Evolutionary conservation across 1,140 invertebrate species (phyloP), one percentile per base, ranked within the genome.

Genomic region (Calliopsis andreniformis): DNA sequence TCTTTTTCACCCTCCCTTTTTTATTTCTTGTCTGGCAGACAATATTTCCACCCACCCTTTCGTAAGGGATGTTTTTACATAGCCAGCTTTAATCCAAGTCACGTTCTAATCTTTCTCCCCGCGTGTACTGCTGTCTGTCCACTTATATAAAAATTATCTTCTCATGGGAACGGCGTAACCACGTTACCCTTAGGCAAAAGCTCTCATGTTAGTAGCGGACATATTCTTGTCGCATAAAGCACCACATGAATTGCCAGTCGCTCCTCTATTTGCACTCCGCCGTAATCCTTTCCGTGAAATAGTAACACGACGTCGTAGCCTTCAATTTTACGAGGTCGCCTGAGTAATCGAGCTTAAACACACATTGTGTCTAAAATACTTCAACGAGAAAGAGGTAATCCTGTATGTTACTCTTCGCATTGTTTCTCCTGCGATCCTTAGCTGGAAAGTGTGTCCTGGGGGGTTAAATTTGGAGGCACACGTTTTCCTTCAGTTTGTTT

Each of bases 71-170:
- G n/a, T 5, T 47, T 63, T 63, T 42, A 23, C 61, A 4, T 45
- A 30, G 23, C 23, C 16, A 47, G 25, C 23, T 45, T 63, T 47
- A 63, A 63, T 28, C 42, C 61, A 30, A 63, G 61, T 63, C 61
- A 63, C 61, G 61, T 63, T 63, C 30, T 18, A 25, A 63, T 63
- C 61, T 25, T 47, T 30, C 42, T 16, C 23, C 16, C 42, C 42
- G 10, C 12, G 14, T 39, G 35, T 47, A n/a, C 25, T 16, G 8
- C 1, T n/a, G 23, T 4, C 10, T 49, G 23, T 4, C 10, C 20
- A 12, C 18, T 53, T 62, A 39, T 45, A 43, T 43, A 28, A 47
- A 47, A 30, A 47, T 63, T 63, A 45, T 63, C 42, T 63, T 63
- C 25, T 30, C 61, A n/a, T 63, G 42, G 23, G 1, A 5, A n/a